Evolutionary conservation across 1,140 invertebrate genomes (phyloP).

Genomic region (Diorhabda carinulata): DNA sequence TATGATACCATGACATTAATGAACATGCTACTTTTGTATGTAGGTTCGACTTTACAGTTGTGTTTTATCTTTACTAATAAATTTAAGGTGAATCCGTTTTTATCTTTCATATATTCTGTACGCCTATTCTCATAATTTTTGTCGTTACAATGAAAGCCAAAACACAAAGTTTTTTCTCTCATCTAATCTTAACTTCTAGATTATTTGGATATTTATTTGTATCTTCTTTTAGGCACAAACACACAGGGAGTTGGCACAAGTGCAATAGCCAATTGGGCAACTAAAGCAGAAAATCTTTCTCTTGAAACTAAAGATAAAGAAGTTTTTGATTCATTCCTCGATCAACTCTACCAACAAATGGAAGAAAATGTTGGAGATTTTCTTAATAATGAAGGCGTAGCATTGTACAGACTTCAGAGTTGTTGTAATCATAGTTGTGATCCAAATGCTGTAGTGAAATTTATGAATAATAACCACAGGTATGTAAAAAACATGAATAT

Average conservation of each 20-base stretch:
- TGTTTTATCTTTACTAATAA: too few species aligned
- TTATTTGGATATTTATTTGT: background rate
- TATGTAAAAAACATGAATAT: constrained; percentile 37
- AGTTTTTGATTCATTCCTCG: constrained; percentile 71
- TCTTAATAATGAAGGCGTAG: constrained; percentile 91
- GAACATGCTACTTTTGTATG: too few species aligned
- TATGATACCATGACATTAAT: too few species aligned
- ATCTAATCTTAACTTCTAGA: too few species aligned
- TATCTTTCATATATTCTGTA: too few species aligned
- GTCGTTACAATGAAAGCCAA: too few species aligned
- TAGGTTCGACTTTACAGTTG: too few species aligned
- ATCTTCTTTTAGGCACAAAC: constrained; percentile 66
- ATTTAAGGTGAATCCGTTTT: too few species aligned
- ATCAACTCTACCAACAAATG: constrained; percentile 77
- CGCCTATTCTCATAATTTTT: too few species aligned
- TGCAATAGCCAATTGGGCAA: constrained; percentile 80
- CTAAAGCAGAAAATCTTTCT: constrained; percentile 65
- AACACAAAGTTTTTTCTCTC: too few species aligned
- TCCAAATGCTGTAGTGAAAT: constrained; percentile 83
- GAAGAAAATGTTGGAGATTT: constrained; percentile 83
- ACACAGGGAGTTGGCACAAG: constrained; percentile 92
- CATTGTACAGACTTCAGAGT: constrained; percentile 80
- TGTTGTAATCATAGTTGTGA: constrained; percentile 88
- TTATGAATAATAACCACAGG: constrained; percentile 76
- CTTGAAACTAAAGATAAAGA: constrained; percentile 64